Evolutionary conservation across 2,888 invertebrate genomes (phyloP), one percentile per base, ranked within the genome.

Genomic region (Lycocerus yunnanus): DNA sequence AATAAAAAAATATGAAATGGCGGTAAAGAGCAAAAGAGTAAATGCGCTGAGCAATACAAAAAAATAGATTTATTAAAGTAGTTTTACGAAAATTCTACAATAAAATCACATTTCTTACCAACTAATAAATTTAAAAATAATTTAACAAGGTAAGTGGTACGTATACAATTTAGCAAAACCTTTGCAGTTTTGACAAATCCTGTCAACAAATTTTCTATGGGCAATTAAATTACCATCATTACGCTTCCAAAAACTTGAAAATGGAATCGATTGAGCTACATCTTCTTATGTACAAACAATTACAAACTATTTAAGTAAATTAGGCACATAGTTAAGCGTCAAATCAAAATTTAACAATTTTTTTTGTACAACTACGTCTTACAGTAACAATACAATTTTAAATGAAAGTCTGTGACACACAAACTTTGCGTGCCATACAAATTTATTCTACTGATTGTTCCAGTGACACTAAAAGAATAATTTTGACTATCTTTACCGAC

Each of bases 381-480:
- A 67, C 75, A 75, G 20, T 75, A 75, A 59, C 75, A 75, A 61
- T 72, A 75, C 61, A 75, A 89, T 84, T 94, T 94, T 77, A 95
- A 88, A 80, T 91, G 90, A 82, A 92, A 92, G 82, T 95, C 92
- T 76, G 92, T 90, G 66, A 95, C 90, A 84, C 95, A 95, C 80
- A 89, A 90, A 86, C 94, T 94, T 85, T 95, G 95, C 69, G 91
- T 90, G n/a, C 94, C 94, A 83, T 95, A 95, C 58, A 93, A 88
- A 85, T 95, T 95, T 69, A 95, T 89, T 68, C 95, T 89, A 84
- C 94, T 94, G 66, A 95, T 90, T 24, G 93, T 91, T 15, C 95
- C 96, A 0, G 92, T 88, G 1, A 94, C 85, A 67, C 86, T 84
- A 85, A 89, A 90, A 59, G 79, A 81, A n/a, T 78, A 78, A 1